Conservation (phyloP, 2,113 vertebrate genomes). For the Catharus fuscescens region DNA sequence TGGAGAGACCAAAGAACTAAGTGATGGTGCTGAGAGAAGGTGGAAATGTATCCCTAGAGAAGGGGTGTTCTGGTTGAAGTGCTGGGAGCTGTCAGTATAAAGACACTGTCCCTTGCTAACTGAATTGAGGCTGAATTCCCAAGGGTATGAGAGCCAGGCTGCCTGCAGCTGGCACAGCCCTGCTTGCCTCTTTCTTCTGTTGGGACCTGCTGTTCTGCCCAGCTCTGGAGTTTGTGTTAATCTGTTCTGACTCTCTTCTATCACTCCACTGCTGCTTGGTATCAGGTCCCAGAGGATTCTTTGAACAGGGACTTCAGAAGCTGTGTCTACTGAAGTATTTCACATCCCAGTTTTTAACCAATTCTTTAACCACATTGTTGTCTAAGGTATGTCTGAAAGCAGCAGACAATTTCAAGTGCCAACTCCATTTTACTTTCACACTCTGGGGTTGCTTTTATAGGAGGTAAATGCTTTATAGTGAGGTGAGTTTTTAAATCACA, state of each 20-base stretch:
- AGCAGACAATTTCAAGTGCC: background rate
- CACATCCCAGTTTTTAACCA: background rate
- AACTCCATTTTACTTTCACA: background rate
- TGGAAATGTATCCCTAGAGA: background rate
- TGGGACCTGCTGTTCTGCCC: background rate
- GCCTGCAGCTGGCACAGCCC: fast-evolving
- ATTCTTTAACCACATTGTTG: background rate
- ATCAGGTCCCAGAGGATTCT: background rate
- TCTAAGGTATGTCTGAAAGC: background rate
- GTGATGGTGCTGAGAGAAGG: background rate
- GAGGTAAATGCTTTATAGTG: background rate
- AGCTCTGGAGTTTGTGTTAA: background rate
- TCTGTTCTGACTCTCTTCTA: background rate
- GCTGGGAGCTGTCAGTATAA: background rate
- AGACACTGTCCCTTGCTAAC: fast-evolving
- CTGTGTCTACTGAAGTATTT: background rate
- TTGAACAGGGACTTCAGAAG: background rate
- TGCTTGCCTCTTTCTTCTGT: background rate
- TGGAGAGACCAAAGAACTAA: background rate
- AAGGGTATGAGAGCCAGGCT: fast-evolving
- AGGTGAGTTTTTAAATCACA: constrained; percentile 17
- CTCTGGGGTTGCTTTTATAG: background rate
- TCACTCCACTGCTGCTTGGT: background rate
- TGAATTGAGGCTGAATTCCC: background rate
- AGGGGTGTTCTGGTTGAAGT: background rate